Conservation (phyloP, 2,888 invertebrate genomes). For the Rotaria macrura region DNA sequence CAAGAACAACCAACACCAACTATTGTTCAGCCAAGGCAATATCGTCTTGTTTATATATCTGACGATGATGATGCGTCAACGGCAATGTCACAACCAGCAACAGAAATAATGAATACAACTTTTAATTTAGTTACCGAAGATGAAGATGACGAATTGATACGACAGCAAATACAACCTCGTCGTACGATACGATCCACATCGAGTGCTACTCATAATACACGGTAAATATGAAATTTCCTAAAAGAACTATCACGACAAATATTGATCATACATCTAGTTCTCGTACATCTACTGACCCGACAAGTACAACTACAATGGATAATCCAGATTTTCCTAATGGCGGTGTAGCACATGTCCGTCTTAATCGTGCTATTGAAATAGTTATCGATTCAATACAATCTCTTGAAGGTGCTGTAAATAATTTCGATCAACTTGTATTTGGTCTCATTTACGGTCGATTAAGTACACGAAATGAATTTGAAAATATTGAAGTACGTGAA, state of each 20-base stretch:
- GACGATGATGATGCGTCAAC: background rate
- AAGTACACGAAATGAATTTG: background rate
- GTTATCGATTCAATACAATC: constrained; percentile 19
- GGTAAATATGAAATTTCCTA: background rate
- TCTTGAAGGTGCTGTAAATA: constrained; percentile 20
- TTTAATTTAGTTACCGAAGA: background rate
- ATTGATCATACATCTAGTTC: background rate
- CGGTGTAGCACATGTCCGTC: background rate
- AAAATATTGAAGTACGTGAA: background rate
- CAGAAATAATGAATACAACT: background rate
- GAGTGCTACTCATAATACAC: background rate
- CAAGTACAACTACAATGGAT: background rate
- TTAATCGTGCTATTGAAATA: constrained; percentile 19
- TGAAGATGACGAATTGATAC: background rate
- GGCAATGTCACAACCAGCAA: background rate
- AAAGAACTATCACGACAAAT: no score
- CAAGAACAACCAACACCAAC: background rate
- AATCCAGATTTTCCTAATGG: background rate
- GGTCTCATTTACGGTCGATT: constrained; percentile 6
- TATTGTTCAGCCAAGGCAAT: background rate
- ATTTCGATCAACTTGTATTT: constrained; percentile 17
- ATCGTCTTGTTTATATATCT: constrained; percentile 6
- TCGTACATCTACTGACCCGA: background rate
- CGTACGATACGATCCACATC: background rate
- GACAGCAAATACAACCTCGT: background rate